These are phyloP conservation scores for Eucidaris tribuloides DNA, from an alignment of 35 echinoderm and acorn worm species.

Conservation along the genomic window DNA sequence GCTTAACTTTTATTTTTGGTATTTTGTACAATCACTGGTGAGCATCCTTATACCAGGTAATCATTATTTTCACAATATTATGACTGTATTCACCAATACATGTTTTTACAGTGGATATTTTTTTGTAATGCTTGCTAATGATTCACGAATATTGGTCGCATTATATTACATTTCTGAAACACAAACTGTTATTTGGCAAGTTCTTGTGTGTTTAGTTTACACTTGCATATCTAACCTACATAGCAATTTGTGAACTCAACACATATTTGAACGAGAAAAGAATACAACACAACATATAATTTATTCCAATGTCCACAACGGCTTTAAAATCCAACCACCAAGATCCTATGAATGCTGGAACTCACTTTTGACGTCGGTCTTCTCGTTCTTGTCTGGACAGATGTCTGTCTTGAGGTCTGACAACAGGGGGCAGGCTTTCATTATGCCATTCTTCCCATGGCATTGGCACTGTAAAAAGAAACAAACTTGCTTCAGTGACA, in stretches of 20 bases:
- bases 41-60: too few relatives aligned
- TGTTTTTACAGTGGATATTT: too few relatives aligned
- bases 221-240: not conserved
- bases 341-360: not conserved
- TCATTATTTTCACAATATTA: too few relatives aligned
- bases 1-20: too few relatives aligned
- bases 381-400: slow-evolving; percentile 27
- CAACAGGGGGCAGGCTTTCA: slow-evolving; percentile 27
- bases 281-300: not conserved
- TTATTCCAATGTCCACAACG: not conserved
- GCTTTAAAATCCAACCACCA: not conserved
- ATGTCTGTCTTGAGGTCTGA: slow-evolving; percentile 31
- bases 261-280: not conserved
- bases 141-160: too few relatives aligned
- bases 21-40: too few relatives aligned
- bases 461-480: slow-evolving; percentile 22
- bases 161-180: too few relatives aligned
- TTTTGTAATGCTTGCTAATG: too few relatives aligned
- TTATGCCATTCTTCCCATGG: slow-evolving; percentile 45
- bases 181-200: too few relatives aligned
- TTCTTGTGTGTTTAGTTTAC: too few relatives aligned
- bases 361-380: slow-evolving; percentile 32
- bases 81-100: too few relatives aligned
- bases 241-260: not conserved
- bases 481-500: not conserved